phyloP scores from a whole-genome alignment of 2,888 invertebrate genomes.

The Flexamia atlantica region DNA sequence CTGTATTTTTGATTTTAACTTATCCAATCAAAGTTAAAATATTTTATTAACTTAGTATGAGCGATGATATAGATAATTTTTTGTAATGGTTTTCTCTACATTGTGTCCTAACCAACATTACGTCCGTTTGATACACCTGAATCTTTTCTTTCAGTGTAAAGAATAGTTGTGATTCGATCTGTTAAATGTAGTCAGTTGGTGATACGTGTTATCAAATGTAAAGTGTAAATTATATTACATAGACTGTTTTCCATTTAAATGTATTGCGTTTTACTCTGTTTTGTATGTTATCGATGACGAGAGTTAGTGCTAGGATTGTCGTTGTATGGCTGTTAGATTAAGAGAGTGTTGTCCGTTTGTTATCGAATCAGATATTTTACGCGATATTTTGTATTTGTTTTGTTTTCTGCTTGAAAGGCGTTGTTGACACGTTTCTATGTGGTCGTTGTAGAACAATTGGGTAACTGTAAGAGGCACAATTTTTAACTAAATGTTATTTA shows the following conservation, averaged over 20 bases:
- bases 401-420: slow-evolving; percentile 12
- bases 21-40: too few relatives aligned
- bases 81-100: too few relatives aligned
- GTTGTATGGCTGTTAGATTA: slow-evolving; percentile 38
- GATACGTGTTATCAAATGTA: slow-evolving; percentile 19
- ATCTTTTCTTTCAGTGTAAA: neutral
- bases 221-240: slow-evolving; percentile 30
- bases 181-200: neutral
- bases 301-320: slow-evolving; percentile 4
- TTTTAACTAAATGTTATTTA: neutral
- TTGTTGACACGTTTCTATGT: slow-evolving; percentile 41
- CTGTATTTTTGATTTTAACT: too few relatives aligned
- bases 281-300: neutral
- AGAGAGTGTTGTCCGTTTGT: slow-evolving; percentile 30
- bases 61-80: too few relatives aligned
- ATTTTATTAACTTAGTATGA: too few relatives aligned
- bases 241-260: slow-evolving; percentile 38
- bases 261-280: neutral
- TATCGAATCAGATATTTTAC: neutral
- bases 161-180: neutral
- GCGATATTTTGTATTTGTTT: neutral
- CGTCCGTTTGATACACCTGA: neutral
- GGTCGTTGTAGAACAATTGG: slow-evolving; percentile 25
- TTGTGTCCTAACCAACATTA: too few relatives aligned
- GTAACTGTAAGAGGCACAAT: neutral